These are phyloP conservation scores for Limnephilus lunatus DNA, from an alignment of 2,888 invertebrate species.

Conservation along the genomic window DNA sequence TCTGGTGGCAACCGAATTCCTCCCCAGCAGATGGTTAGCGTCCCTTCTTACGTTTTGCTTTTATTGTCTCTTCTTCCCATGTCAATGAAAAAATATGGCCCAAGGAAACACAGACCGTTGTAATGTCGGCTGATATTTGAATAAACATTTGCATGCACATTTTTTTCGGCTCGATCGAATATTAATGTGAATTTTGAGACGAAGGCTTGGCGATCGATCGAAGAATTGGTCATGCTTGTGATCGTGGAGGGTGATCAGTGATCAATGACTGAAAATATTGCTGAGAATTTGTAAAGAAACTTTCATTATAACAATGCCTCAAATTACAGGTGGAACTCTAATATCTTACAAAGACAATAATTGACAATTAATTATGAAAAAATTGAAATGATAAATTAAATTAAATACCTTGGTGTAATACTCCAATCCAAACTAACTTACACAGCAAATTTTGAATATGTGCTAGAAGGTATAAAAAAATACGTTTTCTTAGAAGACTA, in stretches of 20 bases:
- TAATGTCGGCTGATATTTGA: slow-evolving; percentile 34
- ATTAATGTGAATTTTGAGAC: slow-evolving; percentile 30
- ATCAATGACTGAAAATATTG: not conserved
- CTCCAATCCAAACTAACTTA: too few species aligned
- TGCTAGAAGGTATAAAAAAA: too few species aligned
- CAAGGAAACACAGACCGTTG: slow-evolving; percentile 18
- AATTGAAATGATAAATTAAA: too few species aligned
- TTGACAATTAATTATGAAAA: not conserved
- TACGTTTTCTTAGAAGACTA: too few species aligned
- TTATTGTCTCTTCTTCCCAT: slow-evolving; percentile 4
- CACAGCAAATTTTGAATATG: too few species aligned
- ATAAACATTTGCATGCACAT: slow-evolving; percentile 36
- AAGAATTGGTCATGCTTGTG: not conserved
- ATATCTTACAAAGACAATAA: too few species aligned
- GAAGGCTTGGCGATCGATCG: not conserved
- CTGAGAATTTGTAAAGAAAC: not conserved
- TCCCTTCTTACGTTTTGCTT: slow-evolving; percentile 4
- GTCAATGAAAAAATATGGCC: slow-evolving; percentile 39
- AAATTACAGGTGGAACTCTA: too few species aligned
- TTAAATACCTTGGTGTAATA: too few species aligned
- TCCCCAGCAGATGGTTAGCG: slow-evolving; percentile 26
- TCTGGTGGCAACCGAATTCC: not conserved
- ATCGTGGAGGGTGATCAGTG: not conserved
- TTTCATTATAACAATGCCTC: not conserved
- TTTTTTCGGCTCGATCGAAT: slow-evolving; percentile 32